Evolutionary conservation across 2,888 invertebrate species (phyloP).

Genomic region (Zaprionus lineosus): DNA sequence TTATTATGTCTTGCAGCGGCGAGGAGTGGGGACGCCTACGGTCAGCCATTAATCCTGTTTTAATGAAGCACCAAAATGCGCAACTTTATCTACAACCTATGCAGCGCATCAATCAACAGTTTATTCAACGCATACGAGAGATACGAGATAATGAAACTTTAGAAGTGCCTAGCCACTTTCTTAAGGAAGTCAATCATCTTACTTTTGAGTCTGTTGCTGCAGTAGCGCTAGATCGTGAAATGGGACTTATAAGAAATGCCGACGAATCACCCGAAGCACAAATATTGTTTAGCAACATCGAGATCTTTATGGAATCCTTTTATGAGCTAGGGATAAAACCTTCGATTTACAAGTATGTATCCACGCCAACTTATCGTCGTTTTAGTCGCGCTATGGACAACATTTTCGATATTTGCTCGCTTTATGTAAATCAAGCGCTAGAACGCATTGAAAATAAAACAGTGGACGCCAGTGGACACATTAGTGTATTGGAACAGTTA

Average conservation of each 20-base stretch:
- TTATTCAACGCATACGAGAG: conserved; percentile 55
- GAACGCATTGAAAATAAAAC: conserved; percentile 67
- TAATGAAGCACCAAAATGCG: conserved; percentile 86
- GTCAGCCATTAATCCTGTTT: conserved; percentile 86
- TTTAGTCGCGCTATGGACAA: conserved; percentile 39
- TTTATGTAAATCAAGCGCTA: conserved; percentile 74
- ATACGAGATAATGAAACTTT: conserved; percentile 7
- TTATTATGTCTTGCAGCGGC: conserved; percentile 84
- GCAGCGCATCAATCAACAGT: conserved; percentile 83
- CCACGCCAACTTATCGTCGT: conserved; percentile 58
- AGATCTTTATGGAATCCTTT: conserved; percentile 32
- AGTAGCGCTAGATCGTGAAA: conserved; percentile 81
- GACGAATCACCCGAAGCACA: conserved; percentile 30
- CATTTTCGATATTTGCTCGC: conserved; percentile 42
- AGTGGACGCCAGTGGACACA: conserved; percentile 68
- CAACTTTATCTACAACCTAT: conserved; percentile 84
- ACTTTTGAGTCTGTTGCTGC: conserved; percentile 84
- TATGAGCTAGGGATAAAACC: conserved; percentile 66
- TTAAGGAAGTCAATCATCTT: conserved; percentile 84
- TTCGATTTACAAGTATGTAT: conserved; percentile 64
- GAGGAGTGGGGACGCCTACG: conserved; percentile 86
- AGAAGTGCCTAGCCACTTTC: conserved; percentile 83
- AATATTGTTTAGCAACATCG: conserved; percentile 48
- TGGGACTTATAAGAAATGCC: conserved; percentile 59
- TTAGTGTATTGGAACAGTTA: conserved; percentile 86